Base-by-base conservation (phyloP, 2,113 vertebrate genomes). In the Lates calcarifer region DNA sequence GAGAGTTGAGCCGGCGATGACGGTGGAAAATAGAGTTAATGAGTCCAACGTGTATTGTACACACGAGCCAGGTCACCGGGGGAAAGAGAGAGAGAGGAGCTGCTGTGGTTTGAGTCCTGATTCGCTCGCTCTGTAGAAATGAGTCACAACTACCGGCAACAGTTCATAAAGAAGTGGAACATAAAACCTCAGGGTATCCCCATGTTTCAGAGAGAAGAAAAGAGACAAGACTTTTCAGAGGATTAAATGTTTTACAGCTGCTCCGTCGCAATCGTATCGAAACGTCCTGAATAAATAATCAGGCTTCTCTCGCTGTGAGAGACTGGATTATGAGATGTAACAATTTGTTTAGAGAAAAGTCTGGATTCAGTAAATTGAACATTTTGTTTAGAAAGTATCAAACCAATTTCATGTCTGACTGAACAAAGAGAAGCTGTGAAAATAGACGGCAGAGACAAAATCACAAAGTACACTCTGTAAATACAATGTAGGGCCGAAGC, bases 1-100 rank as follows among this genome's bases (percentile, higher is more conserved):
- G 74, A 77, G 75, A 74, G 55, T 20, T 41, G 43, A 45, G 37
- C 15, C 31, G 13, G 74, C 2, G 11, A 28, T 71, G 76, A 63
- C 26, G 35, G 11, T 74, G 79, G 76, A 87, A 88, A 82, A 78
- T 49, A 65, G 55, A 79, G 65, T 57, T 83, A 90, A 90, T 89
- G 80, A 90, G 81, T 83, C 74, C 78, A 65, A 41, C 64, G 47
- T 74, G 85, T 33, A 37, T 33, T 13, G 29, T 29, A 71, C 2
- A 9, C 55, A 67, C 0, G 35, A 58, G 67, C 56, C 77, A 62
- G 61, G 74, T 72, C 83, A 73, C 17, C 18, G 2, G 58, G 53
- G 75, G 73, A 22, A 53, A 26, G 31, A 28, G 3, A 20, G 60
- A 64, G 31, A 51, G 24, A 31, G 12, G 4, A 17, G 69, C 69